phyloP scores from a whole-genome alignment of 2,888 invertebrate species.

The Diachrysia chrysitis region DNA sequence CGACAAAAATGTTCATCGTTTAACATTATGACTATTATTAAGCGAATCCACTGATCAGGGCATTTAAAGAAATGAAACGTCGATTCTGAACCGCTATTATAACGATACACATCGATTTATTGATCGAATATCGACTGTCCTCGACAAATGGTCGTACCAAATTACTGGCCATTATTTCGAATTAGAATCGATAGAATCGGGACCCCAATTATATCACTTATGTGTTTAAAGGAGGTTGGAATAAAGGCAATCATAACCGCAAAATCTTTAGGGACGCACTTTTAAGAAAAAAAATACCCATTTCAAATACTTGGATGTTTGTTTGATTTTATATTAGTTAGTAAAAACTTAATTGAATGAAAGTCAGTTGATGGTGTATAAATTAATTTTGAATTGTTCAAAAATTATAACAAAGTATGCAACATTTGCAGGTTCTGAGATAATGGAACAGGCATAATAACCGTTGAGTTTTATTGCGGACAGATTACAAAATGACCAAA shows the following conservation, averaged over 20 bases:
- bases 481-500: constrained; percentile 83
- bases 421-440: constrained; percentile 68
- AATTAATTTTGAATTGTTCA: constrained; percentile 28
- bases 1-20: constrained; percentile 80
- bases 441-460: constrained; percentile 78
- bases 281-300: constrained; percentile 58
- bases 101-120: constrained; percentile 88
- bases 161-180: constrained; percentile 88
- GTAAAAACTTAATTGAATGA: constrained; percentile 36
- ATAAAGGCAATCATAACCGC: constrained; percentile 80
- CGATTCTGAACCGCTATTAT: constrained; percentile 85
- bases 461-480: constrained; percentile 78
- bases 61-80: constrained; percentile 89
- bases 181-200: constrained; percentile 88
- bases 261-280: constrained; percentile 70
- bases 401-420: constrained; percentile 43
- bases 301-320: constrained; percentile 62
- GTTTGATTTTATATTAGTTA: constrained; percentile 60
- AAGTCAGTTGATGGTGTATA: constrained; percentile 23
- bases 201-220: constrained; percentile 89
- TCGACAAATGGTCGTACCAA: constrained; percentile 87
- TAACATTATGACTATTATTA: constrained; percentile 87
- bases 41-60: constrained; percentile 85
- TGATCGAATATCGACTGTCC: constrained; percentile 89
- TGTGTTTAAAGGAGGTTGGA: constrained; percentile 88